Conservation (phyloP, 1,140 invertebrate species). For the Battus philenor region DNA sequence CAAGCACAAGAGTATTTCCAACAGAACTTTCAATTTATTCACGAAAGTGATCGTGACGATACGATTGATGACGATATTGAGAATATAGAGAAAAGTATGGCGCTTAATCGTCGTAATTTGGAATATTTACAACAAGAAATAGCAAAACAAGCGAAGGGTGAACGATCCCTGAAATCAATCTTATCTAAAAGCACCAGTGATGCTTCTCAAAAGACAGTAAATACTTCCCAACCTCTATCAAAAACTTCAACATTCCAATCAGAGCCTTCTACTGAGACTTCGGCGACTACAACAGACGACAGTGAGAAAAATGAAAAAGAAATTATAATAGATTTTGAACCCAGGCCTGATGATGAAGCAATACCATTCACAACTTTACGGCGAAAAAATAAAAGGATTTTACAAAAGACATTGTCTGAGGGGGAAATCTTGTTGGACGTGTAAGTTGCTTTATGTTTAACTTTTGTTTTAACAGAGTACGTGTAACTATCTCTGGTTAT, state of each 20-base stretch:
- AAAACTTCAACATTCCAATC: conserved; percentile 75
- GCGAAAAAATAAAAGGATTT: conserved; percentile 77
- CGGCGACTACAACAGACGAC: conserved; percentile 72
- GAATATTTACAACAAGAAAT: conserved; percentile 75
- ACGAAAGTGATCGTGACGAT: conserved; percentile 73
- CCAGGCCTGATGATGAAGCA: conserved; percentile 80
- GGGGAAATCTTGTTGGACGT: conserved; percentile 86
- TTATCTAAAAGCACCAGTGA: conserved; percentile 66
- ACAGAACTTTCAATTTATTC: conserved; percentile 75
- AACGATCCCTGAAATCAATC: conserved; percentile 58
- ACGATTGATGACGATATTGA: conserved; percentile 74
- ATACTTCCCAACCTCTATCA: conserved; percentile 62
- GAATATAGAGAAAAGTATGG: conserved; percentile 74
- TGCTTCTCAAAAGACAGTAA: conserved; percentile 61
- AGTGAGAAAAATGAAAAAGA: conserved; percentile 83
- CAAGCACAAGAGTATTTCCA: conserved; percentile 74
- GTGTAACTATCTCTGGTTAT: background rate
- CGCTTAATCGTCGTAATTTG: conserved; percentile 68
- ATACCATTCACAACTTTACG: conserved; percentile 72
- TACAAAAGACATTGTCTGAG: conserved; percentile 88
- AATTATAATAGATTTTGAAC: conserved; percentile 92
- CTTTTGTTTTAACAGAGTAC: no score
- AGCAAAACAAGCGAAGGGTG: conserved; percentile 65
- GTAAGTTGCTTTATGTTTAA: no score
- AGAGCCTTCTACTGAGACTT: conserved; percentile 72